Evolutionary conservation across 2,113 vertebrate species (phyloP).

Genomic region (Chroicocephalus ridibundus): DNA sequence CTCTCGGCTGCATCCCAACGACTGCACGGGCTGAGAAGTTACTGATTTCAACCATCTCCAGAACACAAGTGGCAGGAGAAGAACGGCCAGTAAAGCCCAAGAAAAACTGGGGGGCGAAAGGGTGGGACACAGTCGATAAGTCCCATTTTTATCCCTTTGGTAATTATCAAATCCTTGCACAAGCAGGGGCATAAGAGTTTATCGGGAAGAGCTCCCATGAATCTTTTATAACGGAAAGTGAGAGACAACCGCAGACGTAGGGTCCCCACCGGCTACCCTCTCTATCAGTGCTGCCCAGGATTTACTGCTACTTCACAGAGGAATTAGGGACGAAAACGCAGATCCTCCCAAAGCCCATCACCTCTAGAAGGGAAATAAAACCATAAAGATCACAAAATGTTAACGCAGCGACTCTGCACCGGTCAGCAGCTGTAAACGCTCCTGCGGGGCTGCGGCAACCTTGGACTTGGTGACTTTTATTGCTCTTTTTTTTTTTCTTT

Average conservation of each 20-base stretch:
- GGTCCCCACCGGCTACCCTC: neutral
- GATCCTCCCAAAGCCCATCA: neutral
- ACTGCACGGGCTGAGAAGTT: fast-evolving
- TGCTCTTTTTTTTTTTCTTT: neutral
- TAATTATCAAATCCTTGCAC: constrained; percentile 21
- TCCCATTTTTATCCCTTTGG: neutral
- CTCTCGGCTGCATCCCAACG: neutral
- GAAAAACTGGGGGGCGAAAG: fast-evolving
- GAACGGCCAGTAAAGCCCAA: neutral
- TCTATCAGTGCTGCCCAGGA: neutral
- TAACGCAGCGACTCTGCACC: neutral
- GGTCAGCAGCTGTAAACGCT: fast-evolving
- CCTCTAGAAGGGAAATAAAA: neutral
- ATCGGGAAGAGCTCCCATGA: neutral
- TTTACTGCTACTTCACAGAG: neutral
- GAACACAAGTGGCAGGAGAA: neutral
- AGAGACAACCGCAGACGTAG: neutral
- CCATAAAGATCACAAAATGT: neutral
- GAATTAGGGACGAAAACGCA: fast-evolving
- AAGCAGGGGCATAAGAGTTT: neutral
- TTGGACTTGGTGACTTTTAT: constrained; percentile 26
- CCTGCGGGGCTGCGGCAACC: neutral
- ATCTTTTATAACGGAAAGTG: constrained; percentile 1
- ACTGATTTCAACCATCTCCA: neutral
- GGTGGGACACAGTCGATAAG: neutral